Evolutionary conservation across 2,888 invertebrate genomes (phyloP), one percentile per base, ranked within the genome.

Genomic region (Chaetogeoica ovagalla): DNA sequence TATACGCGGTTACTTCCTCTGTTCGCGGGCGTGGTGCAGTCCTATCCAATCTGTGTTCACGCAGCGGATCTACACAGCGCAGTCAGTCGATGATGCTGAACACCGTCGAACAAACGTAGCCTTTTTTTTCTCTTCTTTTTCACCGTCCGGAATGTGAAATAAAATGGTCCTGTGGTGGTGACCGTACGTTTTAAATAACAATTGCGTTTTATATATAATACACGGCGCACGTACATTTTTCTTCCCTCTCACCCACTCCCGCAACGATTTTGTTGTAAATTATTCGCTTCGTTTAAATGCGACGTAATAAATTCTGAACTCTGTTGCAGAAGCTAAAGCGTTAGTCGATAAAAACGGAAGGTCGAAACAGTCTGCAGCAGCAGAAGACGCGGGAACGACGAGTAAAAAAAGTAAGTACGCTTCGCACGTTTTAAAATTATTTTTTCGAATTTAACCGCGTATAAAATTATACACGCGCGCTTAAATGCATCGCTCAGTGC

Each of bases 11-110:
- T 63, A 79, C 79, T 79, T 79, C 79, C 79, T 71, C 79, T 71
- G 39, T 79, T 79, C 65, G 79, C 71, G 79, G 71, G 79, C 65
- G 79, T 30, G 30, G 30, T 30, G 30, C 30, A 30, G 2, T 71
- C 79, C 79, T 65, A 62, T 70, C 63, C 55, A 63, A 79, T 79
- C 69, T 79, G 71, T 79, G 79, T 11, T 79, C 79, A 79, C 62
- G 11, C n/a, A 71, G 71, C 79, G 79, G 71, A 79, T 79, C 79
- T 65, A 55, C 23, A 9, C 52, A 21, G 11, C n/a, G 0, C 19
- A 79, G 70, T 79, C 79, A 63, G 71, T 71, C 79, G 79, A 71
- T 71, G 70, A 79, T 79, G 79, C 79, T 71, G 70, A 71, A 71
- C 79, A 79, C 39, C 8, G 17, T 23, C 55, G 71, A 71, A 79